Evolutionary conservation across 2,888 invertebrate genomes (phyloP), one percentile per base, ranked within the genome.

Genomic region (Luperina nickerlii): DNA sequence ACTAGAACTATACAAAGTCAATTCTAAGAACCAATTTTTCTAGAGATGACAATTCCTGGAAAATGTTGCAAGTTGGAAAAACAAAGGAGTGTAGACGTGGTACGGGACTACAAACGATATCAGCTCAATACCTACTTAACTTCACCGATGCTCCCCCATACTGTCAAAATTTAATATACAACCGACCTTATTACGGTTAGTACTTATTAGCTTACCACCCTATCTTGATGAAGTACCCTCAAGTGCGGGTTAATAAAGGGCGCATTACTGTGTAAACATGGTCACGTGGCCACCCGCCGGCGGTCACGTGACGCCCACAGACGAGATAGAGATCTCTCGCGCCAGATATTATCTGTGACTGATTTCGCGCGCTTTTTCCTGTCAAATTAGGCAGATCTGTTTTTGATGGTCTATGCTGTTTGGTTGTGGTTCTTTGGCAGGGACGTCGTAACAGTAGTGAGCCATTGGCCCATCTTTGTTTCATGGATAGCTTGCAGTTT

Each of bases 281-380:
- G 94, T 90, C 96, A 95, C 96, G 96, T 94, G 96, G 88, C 94
- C 87, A 83, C 92, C 94, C 92, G 91, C 79, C 88, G 94, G 93
- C 92, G 86, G 93, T 91, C 95, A 94, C 95, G 95, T 95, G 95
- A 89, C 93, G 45, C 80, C 91, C 92, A 91, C 90, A 92, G 92
- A 92, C 90, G 89, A 91, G 95, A 95, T 94, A 95, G 91, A 91
- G 91, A 95, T 95, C 95, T 94, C 91, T 94, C 92, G 92, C 92
- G 92, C 95, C 95, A 94, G 92, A 95, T 95, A 95, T 96, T 95
- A 94, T 94, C 95, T 95, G 91, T 92, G 93, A 87, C 85, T 82
- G 86, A 75, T 76, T 87, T 91, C 90, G 91, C 92, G 93, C 92
- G 91, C 90, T 92, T 93, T 92, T 93, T 91, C 86, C 92, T 91